These are phyloP conservation scores for Plestiodon gilberti DNA, from an alignment of 2,113 vertebrate species.

Conservation along the genomic window DNA sequence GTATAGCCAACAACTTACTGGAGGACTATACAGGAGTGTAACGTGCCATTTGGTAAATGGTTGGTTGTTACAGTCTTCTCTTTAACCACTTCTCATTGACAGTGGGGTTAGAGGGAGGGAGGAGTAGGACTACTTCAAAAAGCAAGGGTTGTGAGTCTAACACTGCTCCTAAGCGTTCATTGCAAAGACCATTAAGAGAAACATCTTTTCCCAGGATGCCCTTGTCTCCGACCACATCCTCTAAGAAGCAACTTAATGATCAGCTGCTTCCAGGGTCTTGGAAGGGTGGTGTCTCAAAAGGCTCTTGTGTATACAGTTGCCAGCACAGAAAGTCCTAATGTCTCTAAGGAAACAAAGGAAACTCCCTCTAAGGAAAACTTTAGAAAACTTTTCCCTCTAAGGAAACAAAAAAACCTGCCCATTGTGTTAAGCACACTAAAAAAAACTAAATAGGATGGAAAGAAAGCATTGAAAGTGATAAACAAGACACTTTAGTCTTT, in stretches of 20 bases:
- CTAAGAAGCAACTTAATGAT: not conserved
- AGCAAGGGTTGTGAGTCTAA: not conserved
- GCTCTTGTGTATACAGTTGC: not conserved
- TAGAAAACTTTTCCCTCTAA: not conserved
- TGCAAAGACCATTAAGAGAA: not conserved
- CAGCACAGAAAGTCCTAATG: not conserved
- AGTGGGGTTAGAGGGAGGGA: not conserved
- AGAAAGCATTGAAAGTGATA: not conserved
- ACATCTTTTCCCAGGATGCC: not conserved
- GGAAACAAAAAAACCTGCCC: not conserved
- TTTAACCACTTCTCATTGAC: not conserved
- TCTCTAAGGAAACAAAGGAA: not conserved
- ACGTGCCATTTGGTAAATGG: not conserved
- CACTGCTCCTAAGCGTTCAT: not conserved
- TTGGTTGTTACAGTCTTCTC: not conserved
- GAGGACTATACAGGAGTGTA: not conserved
- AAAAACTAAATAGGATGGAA: not conserved
- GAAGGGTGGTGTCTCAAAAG: not conserved
- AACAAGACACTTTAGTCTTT: not conserved
- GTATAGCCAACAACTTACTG: not conserved
- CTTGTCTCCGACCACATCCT: not conserved
- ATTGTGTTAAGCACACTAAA: not conserved
- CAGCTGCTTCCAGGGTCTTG: not conserved
- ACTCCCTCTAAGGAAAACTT: too few relatives aligned
- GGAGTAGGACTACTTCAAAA: not conserved